These are phyloP conservation scores for Ovis aries DNA, from an alignment of 2,113 vertebrate species.

Conservation along the genomic window ARS-UI_Ramb_v3.0 NC_056080.1:44510501-44511000, in stretches of 20 bases:
- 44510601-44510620: background rate
- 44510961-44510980: background rate
- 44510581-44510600: background rate
- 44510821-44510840: background rate
- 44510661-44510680: background rate
- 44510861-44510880: background rate
- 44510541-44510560: background rate
- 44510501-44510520: background rate
- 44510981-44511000: background rate
- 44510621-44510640: background rate
- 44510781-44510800: background rate
- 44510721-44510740: background rate
- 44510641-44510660: background rate
- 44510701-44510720: background rate
- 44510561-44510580: background rate
- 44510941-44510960: background rate
- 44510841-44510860: background rate
- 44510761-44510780: background rate
- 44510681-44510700: background rate
- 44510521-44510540: background rate
- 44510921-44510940: background rate
- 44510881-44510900: background rate
- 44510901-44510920: background rate
- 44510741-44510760: background rate
- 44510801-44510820: background rate